These are phyloP conservation scores for Macrobrachium nipponense DNA, from an alignment of 1,140 invertebrate species.

Conservation along the genomic window DNA sequence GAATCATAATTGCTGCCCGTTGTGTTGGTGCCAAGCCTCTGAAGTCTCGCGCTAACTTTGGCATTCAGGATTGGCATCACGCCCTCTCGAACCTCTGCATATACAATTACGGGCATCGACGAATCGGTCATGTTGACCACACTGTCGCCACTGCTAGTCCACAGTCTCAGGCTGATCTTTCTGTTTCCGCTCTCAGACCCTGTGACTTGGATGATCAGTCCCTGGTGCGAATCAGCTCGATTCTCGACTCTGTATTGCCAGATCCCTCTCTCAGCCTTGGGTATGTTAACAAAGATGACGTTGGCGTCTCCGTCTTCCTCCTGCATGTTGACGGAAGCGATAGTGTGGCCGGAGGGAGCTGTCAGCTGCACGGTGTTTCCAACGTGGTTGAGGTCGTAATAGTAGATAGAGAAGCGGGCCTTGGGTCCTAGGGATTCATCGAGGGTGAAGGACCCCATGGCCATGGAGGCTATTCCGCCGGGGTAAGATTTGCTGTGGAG, in stretches of 20 bases:
- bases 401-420: constrained; percentile 65
- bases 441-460: constrained; percentile 63
- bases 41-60: constrained; percentile 66
- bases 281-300: constrained; percentile 63
- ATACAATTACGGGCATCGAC: constrained; percentile 65
- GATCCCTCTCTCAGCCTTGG: constrained; percentile 57
- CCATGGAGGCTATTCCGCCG: constrained; percentile 61
- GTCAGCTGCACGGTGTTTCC: constrained; percentile 64
- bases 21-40: constrained; percentile 64
- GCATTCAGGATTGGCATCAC: constrained; percentile 66
- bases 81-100: constrained; percentile 66
- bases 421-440: constrained; percentile 64
- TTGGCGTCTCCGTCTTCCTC: constrained; percentile 64
- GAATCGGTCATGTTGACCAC: constrained; percentile 54
- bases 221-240: constrained; percentile 63
- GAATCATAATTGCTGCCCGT: constrained; percentile 59
- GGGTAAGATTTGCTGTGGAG: constrained; percentile 57
- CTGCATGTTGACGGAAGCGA: constrained; percentile 61
- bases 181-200: constrained; percentile 49
- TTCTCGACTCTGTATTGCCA: constrained; percentile 64
- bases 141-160: constrained; percentile 58
- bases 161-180: constrained; percentile 58
- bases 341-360: constrained; percentile 58
- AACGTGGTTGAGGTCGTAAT: constrained; percentile 65
- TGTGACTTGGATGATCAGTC: constrained; percentile 61